Evolutionary conservation across 2,888 invertebrate species (phyloP), one percentile per base, ranked within the genome.

Genomic region (Xanthorhoe spadicearia): DNA sequence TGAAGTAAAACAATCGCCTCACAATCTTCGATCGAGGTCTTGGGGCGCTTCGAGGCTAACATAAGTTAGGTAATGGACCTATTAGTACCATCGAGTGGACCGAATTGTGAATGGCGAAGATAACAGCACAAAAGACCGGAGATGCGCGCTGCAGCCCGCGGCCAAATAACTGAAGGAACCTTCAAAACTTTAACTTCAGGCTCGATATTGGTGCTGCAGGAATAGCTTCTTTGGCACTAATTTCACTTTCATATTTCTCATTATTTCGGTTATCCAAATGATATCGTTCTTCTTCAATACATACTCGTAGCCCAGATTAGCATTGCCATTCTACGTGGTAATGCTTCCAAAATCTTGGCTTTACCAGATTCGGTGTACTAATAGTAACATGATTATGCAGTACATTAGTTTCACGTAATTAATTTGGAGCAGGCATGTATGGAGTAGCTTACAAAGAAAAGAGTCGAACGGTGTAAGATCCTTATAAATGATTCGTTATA

Each of bases 91-190:
- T 70, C 70, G 63, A 81, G 88, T 89, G 87, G 83, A 85, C 85
- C 89, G 86, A 92, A 92, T 92, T 78, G 82, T 92, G 92, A 92
- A 92, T 92, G 84, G 90, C 89, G 89, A 85, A 84, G 86, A 88
- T 88, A 90, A 91, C 84, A 82, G 84, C 80, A 91, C 92, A 92
- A 92, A 89, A 80, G 84, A 80, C 85, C 86, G 92, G 92, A 86
- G 91, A 92, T 92, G 85, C 89, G 87, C 71, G 80, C 80, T 79
- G 83, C 78, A 75, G 73, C 73, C 79, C 82, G 78, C 74, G 71
- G 76, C 74, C 77, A 73, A 73, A 74, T 73, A 77, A 74, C 74
- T 73, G 81, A 83, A 84, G 84, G 82, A 80, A 79, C 87, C 89
- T 88, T 87, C 81, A 75, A 66, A 72, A 63, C 49, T 51, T 43